Evolutionary conservation across 2,113 vertebrate genomes (phyloP), one percentile per base, ranked within the genome.

Genomic region (Campylorhamphus procurvoides): DNA sequence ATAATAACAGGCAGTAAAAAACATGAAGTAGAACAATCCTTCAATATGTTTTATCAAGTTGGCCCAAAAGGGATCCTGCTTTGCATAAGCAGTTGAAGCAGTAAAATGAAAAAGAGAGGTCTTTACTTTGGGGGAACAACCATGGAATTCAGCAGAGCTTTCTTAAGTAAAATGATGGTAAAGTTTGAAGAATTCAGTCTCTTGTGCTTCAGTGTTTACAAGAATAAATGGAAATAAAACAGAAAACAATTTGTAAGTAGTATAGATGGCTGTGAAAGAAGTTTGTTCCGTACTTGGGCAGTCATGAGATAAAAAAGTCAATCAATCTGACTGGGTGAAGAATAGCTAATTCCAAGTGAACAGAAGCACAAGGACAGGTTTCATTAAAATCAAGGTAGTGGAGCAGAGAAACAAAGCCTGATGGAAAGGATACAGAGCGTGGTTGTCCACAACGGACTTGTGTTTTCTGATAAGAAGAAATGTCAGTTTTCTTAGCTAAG

Each of bases 301-400:
- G 72, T 78, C 86, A 92, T 86, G 89, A 94, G 83, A 80, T 74
- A 63, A 89, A 94, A 89, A 86, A 86, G 64, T 90, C 94, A 92
- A 67, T 92, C 90, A 90, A 69, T 80, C 47, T 93, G 90, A 84
- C 90, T 90, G 72, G 42, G 50, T 84, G 81, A 97, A 93, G 79
- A 90, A 94, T 58, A 77, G 76, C 75, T 93, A 92, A 94, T 90
- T 93, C 88, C 88, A 90, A 94, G 47, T 8, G 29, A 94, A 84
- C 47, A 89, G 86, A 78, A 91, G 60, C 89, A 75, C 60, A 89
- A 92, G 89, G 94, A 96, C 73, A 78, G 86, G 35, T 91, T 97
- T 92, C 80, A 97, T 96, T 93, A 94, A 94, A 94, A 87, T 87
- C 80, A 89, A 87, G 77, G 91, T 90, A 87, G 64, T 68, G 80